Evolutionary conservation across 2,888 invertebrate genomes (phyloP).

Genomic region (Drosophila anomalata): DNA sequence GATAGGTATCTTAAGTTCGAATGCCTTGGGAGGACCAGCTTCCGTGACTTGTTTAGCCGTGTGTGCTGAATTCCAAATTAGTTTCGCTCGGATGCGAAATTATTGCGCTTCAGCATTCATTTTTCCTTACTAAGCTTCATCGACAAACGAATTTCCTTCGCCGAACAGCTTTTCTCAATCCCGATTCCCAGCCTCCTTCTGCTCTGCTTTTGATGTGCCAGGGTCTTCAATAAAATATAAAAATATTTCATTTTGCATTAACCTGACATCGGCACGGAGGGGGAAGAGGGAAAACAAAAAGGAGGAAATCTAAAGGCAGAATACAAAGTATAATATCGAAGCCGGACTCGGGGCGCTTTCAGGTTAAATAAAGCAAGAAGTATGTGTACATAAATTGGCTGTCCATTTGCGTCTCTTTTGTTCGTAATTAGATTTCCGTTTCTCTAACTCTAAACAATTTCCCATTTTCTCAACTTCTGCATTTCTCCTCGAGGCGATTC

Average conservation of each 20-base stretch:
- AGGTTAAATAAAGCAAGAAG: constrained; percentile 44
- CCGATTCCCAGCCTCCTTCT: neutral
- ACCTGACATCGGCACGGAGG: constrained; percentile 8
- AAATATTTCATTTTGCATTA: constrained; percentile 70
- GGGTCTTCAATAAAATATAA: constrained; percentile 62
- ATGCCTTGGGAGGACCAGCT: neutral
- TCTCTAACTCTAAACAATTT: constrained; percentile 40
- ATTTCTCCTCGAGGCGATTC: constrained; percentile 48
- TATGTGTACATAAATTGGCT: constrained; percentile 51
- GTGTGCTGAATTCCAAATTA: constrained; percentile 69
- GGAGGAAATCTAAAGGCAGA: neutral
- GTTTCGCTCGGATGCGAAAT: constrained; percentile 50
- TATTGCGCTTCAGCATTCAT: constrained; percentile 43
- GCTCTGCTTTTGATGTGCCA: constrained; percentile 33
- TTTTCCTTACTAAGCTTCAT: constrained; percentile 15
- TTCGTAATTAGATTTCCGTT: constrained; percentile 57
- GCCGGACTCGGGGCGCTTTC: constrained; percentile 34
- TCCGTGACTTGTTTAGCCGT: constrained; percentile 32
- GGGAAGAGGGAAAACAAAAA: constrained; percentile 18
- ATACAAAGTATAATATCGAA: constrained; percentile 24
- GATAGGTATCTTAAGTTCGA: constrained; percentile 4
- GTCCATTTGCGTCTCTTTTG: constrained; percentile 51
- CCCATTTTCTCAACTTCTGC: constrained; percentile 26
- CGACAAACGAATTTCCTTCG: constrained; percentile 29
- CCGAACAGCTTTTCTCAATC: constrained; percentile 24